Evolutionary conservation across 2,888 invertebrate genomes (phyloP), one percentile per base, ranked within the genome.

Genomic region (Diabrotica balteata): DNA sequence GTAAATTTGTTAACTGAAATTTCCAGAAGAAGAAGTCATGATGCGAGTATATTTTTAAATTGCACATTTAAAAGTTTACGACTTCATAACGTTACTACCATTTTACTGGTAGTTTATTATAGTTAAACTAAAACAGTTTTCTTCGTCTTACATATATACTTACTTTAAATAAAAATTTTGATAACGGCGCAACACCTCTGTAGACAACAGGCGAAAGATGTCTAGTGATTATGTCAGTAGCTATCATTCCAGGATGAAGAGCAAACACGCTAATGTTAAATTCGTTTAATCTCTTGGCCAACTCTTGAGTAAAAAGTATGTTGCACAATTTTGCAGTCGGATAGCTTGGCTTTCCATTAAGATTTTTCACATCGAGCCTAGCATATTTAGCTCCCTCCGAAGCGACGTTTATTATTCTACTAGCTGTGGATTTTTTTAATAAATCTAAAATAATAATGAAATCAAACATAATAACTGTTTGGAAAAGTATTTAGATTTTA

Each of bases 391-490:
- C 78, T 11, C 71, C 51, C 1, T 68, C n/a, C 8, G 80, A 80
- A 2, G 80, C 72, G 0, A 80, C 78, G 55, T 78, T 80, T 9
- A 80, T 70, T 55, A 80, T 77, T 60, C 78, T 68, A 49, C 76
- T 76, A 17, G 75, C 73, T 42, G 74, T 71, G 11, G 78, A 73
- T 71, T 78, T 78, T 63, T 77, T 80, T 53, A 90, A 80, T 78
- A 89, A 87, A 66, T 86, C 87, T 64, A 86, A 86, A 78, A 87
- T 10, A 61, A 47, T 8, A 7, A 49, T 32, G 32, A 32, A 32
- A 32, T 32, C 5, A 32, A 32, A 32, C 5, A 32, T 32, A 17
- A 17, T 17, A 17, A 17, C 17, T 17, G 17, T 17, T 17, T 17
- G 17, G 17, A 17, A 17, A 1, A 17, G 17, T 17, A 17, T 17